Base-by-base conservation (phyloP, 2,113 vertebrate species). In the Azemiops feae region DNA sequence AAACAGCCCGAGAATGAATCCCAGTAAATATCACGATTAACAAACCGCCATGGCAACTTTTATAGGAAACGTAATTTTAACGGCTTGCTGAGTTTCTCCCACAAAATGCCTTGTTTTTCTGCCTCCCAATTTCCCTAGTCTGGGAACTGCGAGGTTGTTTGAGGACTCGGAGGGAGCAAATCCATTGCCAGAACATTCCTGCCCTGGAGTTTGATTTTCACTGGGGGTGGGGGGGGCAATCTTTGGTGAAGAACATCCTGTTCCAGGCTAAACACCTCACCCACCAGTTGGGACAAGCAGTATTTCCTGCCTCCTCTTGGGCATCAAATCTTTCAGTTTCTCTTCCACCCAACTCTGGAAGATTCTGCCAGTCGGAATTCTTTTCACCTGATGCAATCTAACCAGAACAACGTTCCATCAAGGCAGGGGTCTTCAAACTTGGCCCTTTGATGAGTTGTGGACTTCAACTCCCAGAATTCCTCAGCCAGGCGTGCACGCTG, bases 131-230 rank as follows among this genome's bases (percentile, higher is more conserved):
- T 10, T 34, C n/a, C 0, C 25, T 43, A 20, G 20, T 6, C 18
- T 74, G 81, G 57, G 25, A 86, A 47, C 18, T 22, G 5, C 10
- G 11, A 54, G 30, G 1, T 34, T n/a, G 34, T 45, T 23, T 1
- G 52, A 86, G 81, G 34, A 54, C 89, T 34, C 22, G 11, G 34
- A 91, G 34, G 43, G n/a, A n/a, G 14, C 3, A 81, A 85, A 87
- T 34, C 18, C 30, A 9, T 3, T 10, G 9, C 3, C 10, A 7
- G 1, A 43, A 52, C 22, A 60, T 25, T 53, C 92, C 55, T 93
- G 52, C 86, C 89, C 52, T 39, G 0, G 0, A 54, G 18, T 1
- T 14, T 5, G 34, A 0, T 0, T 30, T 64, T 39, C 34, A n/a
- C 7, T 2, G 47, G n/a, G 60, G n/a, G 47, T 1, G 47, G 47